phyloP scores from a whole-genome alignment of 1,140 invertebrate species.

The Drosophila tsacasi region DNA sequence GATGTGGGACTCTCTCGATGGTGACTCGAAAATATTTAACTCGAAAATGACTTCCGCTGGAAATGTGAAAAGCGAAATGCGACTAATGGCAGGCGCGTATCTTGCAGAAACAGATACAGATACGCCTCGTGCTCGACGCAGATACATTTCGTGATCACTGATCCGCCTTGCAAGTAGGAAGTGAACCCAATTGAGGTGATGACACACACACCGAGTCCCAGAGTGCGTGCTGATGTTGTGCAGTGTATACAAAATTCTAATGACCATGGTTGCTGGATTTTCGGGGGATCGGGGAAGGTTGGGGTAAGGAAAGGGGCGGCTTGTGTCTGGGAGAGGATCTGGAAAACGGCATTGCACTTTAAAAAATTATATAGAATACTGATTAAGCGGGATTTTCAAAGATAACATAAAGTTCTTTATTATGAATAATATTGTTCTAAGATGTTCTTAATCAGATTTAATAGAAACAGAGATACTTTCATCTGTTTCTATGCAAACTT shows the following conservation, averaged over 20 bases:
- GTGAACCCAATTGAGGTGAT: conserved; percentile 84
- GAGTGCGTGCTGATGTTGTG: conserved; percentile 56
- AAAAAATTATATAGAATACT: background rate
- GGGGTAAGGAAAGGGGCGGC: conserved; percentile 8
- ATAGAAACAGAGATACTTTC: background rate
- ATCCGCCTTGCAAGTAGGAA: conserved; percentile 76
- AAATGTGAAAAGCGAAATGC: conserved; percentile 67
- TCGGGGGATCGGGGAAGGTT: background rate
- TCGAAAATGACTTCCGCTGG: conserved; percentile 75
- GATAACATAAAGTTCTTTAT: background rate
- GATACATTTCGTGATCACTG: conserved; percentile 65
- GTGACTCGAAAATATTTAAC: conserved; percentile 48
- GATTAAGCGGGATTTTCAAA: background rate
- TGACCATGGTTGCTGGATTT: conserved; percentile 38
- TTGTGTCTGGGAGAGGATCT: conserved; percentile 42
- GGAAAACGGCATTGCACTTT: conserved; percentile 11
- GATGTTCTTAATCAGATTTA: background rate
- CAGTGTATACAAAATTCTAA: conserved; percentile 76
- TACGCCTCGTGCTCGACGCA: conserved; percentile 17
- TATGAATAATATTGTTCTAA: background rate
- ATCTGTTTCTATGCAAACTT: background rate
- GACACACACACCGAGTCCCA: conserved; percentile 70
- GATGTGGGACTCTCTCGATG: conserved; percentile 3
- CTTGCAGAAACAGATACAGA: conserved; percentile 43
- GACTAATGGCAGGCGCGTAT: conserved; percentile 53